A percentile compares a stretch with the other conserved stretches of the same genome.
Evolutionary conservation across 1,140 invertebrate species (phyloP).

Genomic region (Globodera ellingtonae): DNA sequence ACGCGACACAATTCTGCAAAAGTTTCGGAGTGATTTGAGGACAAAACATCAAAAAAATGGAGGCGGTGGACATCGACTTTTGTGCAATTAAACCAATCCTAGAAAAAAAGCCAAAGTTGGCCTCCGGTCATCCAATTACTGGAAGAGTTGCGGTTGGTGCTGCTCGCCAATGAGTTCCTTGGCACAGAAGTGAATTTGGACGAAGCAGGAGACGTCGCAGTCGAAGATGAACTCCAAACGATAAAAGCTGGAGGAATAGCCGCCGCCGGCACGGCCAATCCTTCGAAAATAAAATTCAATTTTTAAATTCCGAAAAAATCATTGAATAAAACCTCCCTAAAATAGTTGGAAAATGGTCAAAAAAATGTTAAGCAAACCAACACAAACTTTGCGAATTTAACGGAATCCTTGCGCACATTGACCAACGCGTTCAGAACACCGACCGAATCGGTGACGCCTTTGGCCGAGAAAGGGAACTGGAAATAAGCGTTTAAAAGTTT

Average conservation of each 20-base stretch:
- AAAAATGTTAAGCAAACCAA: not conserved
- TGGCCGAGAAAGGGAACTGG: constrained; percentile 50
- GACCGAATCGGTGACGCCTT: constrained; percentile 48
- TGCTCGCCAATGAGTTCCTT: constrained; percentile 46
- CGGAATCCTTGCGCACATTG: constrained; percentile 53
- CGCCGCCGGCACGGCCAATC: constrained; percentile 25
- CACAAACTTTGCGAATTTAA: constrained; percentile 46
- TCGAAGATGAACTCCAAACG: constrained; percentile 54
- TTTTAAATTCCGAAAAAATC: constrained; percentile 9
- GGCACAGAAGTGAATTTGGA: constrained; percentile 57
- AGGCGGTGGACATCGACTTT: no score
- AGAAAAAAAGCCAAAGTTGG: no score
- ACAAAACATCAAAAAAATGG: not conserved
- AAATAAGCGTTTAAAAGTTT: not conserved
- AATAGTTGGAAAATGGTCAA: not conserved
- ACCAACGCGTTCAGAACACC: constrained; percentile 49
- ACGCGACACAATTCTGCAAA: constrained; percentile 41
- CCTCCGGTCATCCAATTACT: not conserved
- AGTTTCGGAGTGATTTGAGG: not conserved
- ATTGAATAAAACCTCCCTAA: no score
- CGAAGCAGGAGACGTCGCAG: constrained; percentile 48
- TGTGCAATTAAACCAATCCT: no score
- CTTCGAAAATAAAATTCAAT: constrained; percentile 23
- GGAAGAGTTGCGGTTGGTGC: constrained; percentile 34
- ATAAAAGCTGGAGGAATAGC: constrained; percentile 38